Evolutionary conservation across 2,113 vertebrate genomes (phyloP).

Genomic region (human (Homo sapiens)): GRCh38 chr7:107775001-107775500

Average conservation of each 20-base stretch:
- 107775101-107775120: neutral
- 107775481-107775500: too few relatives aligned
- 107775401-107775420: neutral
- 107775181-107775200: neutral
- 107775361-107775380: neutral
- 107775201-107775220: constrained; percentile 26
- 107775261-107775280: constrained; percentile 39
- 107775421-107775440: neutral
- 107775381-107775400: neutral
- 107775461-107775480: too few relatives aligned
- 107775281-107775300: neutral
- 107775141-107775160: constrained; percentile 29
- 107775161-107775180: neutral
- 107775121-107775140: neutral
- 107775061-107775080: neutral
- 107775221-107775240: neutral
- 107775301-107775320: neutral
- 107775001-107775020: neutral
- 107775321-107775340: neutral
- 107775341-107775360: neutral
- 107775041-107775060: neutral
- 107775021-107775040: neutral
- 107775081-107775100: neutral
- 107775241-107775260: neutral
- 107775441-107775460: too few relatives aligned